phyloP scores from a whole-genome alignment of 1,140 invertebrate species.

The Parapsyche elsis region DNA sequence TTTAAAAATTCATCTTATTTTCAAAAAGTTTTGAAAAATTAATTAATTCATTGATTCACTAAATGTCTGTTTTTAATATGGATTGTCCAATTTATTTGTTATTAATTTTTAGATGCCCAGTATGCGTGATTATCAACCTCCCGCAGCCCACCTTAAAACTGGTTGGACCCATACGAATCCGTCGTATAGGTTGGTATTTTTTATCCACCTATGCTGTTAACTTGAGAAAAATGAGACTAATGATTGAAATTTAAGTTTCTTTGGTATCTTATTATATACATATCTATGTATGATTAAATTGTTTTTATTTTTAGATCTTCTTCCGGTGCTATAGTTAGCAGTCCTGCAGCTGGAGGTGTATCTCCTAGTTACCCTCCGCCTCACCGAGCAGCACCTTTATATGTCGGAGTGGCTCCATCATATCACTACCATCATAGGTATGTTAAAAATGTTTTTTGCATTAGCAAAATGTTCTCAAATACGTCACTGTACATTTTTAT shows the following conservation, averaged over 20 bases:
- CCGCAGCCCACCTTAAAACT: conserved; percentile 56
- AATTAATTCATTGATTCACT: not conserved
- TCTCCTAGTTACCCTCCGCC: conserved; percentile 62
- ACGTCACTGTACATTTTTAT: not conserved
- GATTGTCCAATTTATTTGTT: not conserved
- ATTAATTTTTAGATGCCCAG: conserved; percentile 61
- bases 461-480: not conserved
- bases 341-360: conserved; percentile 63
- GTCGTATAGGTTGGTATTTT: conserved; percentile 45
- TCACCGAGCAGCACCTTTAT: conserved; percentile 60
- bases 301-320: conserved; percentile 44
- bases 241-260: too few species aligned
- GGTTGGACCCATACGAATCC: conserved; percentile 48
- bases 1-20: not conserved
- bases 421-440: conserved; percentile 67
- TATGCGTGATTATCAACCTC: conserved; percentile 63
- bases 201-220: too few species aligned
- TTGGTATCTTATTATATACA: too few species aligned
- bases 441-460: not conserved
- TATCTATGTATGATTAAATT: not conserved
- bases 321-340: conserved; percentile 59
- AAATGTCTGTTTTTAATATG: not conserved
- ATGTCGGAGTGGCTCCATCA: conserved; percentile 61
- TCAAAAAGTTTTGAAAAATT: not conserved
- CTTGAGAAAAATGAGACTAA: too few species aligned